phyloP scores from a whole-genome alignment of 2,113 vertebrate genomes.

The Regulus satrapa region DNA sequence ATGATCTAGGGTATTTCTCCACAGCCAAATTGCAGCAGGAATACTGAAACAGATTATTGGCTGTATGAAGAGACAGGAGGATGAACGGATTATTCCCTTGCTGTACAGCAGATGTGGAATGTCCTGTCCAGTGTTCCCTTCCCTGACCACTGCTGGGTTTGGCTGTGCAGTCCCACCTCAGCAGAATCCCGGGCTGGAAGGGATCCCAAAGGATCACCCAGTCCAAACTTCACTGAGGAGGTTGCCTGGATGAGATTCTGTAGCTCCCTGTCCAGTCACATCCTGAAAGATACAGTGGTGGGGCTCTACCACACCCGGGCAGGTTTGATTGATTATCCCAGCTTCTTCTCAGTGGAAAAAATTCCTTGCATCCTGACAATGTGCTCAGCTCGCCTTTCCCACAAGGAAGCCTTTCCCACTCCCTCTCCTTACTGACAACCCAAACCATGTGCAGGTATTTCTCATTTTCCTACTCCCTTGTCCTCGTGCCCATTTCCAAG shows the following conservation, averaged over 20 bases:
- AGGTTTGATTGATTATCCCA: not conserved
- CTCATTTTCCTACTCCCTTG: not conserved
- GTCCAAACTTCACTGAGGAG: not conserved
- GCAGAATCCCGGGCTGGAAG: not conserved
- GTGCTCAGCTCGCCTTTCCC: not conserved
- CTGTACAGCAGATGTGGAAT: not conserved
- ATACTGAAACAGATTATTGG: no score
- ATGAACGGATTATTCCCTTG: not conserved
- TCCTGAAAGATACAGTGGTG: not conserved
- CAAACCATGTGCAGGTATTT: fast-evolving
- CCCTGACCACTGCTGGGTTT: not conserved
- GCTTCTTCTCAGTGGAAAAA: not conserved
- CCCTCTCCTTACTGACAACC: not conserved
- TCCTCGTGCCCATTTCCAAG: fast-evolving
- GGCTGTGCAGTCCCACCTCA: not conserved
- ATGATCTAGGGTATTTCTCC: not conserved
- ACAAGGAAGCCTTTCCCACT: not conserved
- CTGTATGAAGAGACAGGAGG: not conserved
- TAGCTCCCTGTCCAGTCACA: not conserved
- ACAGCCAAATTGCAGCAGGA: not conserved
- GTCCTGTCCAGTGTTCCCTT: fast-evolving
- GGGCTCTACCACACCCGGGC: not conserved
- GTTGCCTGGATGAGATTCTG: not conserved
- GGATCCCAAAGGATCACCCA: not conserved
- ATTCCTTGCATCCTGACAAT: not conserved